Conservation (phyloP, 1,140 invertebrate genomes). For the Ctenoplectra terminalis region DNA sequence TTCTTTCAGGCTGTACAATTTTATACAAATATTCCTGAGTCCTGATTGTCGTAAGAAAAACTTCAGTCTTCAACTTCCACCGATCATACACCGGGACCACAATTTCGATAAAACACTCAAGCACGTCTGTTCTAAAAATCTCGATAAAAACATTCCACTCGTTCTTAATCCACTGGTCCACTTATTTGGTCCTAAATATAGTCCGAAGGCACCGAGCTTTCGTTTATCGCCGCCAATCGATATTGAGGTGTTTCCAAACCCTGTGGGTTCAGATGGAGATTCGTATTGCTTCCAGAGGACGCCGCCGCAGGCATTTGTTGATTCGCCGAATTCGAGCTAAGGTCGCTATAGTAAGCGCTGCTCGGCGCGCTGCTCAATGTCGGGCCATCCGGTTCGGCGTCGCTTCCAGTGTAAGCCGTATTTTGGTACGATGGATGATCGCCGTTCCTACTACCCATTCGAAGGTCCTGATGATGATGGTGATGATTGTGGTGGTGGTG, state of each 20-base stretch:
- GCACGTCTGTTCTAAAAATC: too few relatives aligned
- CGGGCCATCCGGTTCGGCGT: constrained; percentile 86
- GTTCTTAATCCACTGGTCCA: not conserved
- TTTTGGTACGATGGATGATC: constrained; percentile 87
- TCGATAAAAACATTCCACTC: not conserved
- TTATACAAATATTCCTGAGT: constrained; percentile 12
- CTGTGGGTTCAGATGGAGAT: constrained; percentile 74
- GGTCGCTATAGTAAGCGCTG: constrained; percentile 88
- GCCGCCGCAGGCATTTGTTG: constrained; percentile 69
- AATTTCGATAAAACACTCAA: not conserved
- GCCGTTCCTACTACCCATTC: constrained; percentile 79
- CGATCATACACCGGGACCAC: too few relatives aligned
- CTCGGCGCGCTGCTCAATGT: constrained; percentile 86
- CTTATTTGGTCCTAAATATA: constrained; percentile 82
- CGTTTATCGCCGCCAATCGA: constrained; percentile 86
- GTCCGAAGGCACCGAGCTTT: constrained; percentile 86
- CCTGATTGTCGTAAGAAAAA: not conserved
- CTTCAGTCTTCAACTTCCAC: not conserved
- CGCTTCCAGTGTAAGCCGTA: constrained; percentile 86
- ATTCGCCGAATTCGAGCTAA: constrained; percentile 78
- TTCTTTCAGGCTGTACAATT: not conserved
- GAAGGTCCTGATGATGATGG: constrained; percentile 71
- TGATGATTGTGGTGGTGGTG: constrained; percentile 73
- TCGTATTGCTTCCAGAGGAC: constrained; percentile 45
- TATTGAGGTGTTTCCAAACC: constrained; percentile 77